A percentile compares a stretch with the other conserved stretches of the same genome.
These are phyloP conservation scores for Etheostoma spectabile DNA, from an alignment of 2,113 vertebrate species.

Conservation along the genomic window DNA sequence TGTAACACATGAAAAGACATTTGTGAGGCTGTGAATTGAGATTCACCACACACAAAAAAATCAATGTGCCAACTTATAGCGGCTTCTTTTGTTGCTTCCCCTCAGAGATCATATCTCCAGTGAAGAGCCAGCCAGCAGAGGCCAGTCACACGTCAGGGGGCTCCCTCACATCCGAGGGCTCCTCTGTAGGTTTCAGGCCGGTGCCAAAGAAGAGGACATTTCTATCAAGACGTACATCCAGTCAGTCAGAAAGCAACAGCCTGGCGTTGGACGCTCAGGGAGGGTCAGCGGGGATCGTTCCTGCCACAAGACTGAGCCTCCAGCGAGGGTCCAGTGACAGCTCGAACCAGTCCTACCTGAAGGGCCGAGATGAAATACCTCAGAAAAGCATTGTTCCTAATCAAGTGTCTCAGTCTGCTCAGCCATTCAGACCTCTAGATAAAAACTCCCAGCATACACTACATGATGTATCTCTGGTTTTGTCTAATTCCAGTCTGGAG, in stretches of 20 bases:
- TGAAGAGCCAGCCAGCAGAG: slow-evolving; percentile 68
- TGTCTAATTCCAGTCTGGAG: slow-evolving; percentile 44
- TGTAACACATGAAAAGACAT: background rate
- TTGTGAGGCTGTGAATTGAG: background rate
- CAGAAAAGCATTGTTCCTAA: slow-evolving; percentile 43
- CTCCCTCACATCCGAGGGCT: slow-evolving; percentile 65
- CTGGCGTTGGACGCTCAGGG: slow-evolving; percentile 52
- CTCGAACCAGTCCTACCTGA: slow-evolving; percentile 84
- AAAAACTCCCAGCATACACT: slow-evolving; percentile 41
- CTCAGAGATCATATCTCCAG: slow-evolving; percentile 77
- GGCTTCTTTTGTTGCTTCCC: slow-evolving; percentile 48
- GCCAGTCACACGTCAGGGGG: slow-evolving; percentile 69
- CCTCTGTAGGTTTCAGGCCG: slow-evolving; percentile 76
- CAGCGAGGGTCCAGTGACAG: slow-evolving; percentile 86
- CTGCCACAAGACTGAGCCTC: slow-evolving; percentile 82
- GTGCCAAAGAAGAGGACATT: slow-evolving; percentile 92
- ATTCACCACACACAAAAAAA: background rate
- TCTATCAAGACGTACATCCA: slow-evolving; percentile 69
- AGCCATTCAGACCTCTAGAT: slow-evolving; percentile 13
- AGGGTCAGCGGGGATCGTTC: slow-evolving; percentile 47
- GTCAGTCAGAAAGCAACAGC: slow-evolving; percentile 67
- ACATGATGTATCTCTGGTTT: slow-evolving; percentile 16
- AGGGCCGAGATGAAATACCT: slow-evolving; percentile 34
- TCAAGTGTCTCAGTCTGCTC: slow-evolving; percentile 10
- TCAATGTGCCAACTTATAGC: background rate